Percentiles rank a stretch among this genome's conserved stretches.
These are phyloP conservation scores for Gallinago paraguaiae DNA, from an alignment of 2,113 vertebrate genomes.

Conservation along the genomic window DNA sequence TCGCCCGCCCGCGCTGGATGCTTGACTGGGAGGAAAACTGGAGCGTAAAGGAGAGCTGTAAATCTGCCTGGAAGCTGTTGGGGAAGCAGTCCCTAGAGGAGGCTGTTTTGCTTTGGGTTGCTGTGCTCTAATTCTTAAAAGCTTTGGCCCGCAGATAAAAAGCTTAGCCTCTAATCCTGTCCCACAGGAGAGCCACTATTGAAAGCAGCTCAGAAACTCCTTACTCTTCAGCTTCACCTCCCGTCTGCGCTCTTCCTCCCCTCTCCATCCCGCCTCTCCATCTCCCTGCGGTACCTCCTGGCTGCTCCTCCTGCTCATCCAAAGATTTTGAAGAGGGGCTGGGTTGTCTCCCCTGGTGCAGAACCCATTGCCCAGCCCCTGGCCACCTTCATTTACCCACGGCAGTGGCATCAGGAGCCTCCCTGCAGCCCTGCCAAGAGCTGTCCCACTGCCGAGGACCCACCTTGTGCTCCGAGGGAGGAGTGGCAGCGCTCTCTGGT, in stretches of 20 bases:
- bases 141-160: conserved; percentile 48
- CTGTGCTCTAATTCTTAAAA: conserved; percentile 53
- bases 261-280: background rate
- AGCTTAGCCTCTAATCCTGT: conserved; percentile 8
- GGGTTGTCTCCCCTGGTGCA: too few relatives aligned
- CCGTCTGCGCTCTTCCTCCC: background rate
- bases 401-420: background rate
- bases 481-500: rapidly evolving
- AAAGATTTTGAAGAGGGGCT: background rate
- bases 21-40: conserved; percentile 24
- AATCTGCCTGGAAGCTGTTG: conserved; percentile 28
- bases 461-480: rapidly evolving
- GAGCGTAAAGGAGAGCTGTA: background rate
- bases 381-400: background rate
- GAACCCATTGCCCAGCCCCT: background rate
- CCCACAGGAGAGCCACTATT: background rate
- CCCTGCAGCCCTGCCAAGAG: background rate
- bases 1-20: background rate
- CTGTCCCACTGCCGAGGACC: rapidly evolving
- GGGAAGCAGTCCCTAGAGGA: conserved; percentile 22
- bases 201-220: conserved; percentile 20
- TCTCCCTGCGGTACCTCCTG: background rate
- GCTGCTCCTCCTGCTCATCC: background rate
- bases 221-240: background rate
- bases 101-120: background rate